Evolutionary conservation across 37 sponge, comb jelly and placozoan species (phyloP).

Genomic region (Eunapius fragilis): DNA sequence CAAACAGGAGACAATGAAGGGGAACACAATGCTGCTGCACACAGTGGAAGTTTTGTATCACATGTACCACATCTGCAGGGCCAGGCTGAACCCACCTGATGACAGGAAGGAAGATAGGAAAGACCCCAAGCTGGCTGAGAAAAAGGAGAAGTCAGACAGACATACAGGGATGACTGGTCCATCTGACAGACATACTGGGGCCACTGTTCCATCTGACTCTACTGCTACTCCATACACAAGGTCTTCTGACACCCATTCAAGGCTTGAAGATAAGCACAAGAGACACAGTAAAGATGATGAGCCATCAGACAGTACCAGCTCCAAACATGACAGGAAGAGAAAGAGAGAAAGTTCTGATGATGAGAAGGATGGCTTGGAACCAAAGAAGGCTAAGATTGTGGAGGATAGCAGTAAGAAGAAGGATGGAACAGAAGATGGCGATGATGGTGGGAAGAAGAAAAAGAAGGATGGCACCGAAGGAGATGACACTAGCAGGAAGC

Average conservation of each 20-base stretch:
- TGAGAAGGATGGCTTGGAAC: not conserved
- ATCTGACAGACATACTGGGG: too few relatives aligned
- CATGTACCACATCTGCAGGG: not conserved
- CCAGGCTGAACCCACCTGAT: not conserved
- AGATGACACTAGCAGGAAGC: not conserved
- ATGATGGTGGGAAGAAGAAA: not conserved
- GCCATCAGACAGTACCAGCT: not conserved
- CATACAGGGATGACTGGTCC: too few relatives aligned
- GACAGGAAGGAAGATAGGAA: not conserved
- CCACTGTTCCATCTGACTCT: not conserved
- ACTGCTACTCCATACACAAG: not conserved
- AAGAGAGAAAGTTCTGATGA: not conserved
- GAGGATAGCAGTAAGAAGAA: constrained; percentile 1
- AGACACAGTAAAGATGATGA: not conserved
- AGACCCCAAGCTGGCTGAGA: not conserved
- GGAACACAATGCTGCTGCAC: too few relatives aligned
- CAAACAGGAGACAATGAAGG: too few relatives aligned
- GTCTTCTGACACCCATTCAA: not conserved
- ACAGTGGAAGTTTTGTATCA: too few relatives aligned
- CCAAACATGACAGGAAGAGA: constrained; percentile 3
- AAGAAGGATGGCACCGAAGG: not conserved
- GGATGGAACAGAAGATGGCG: not conserved
- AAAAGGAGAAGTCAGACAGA: not conserved
- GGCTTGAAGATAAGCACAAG: not conserved
- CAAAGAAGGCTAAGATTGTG: constrained; percentile 18